Base-by-base conservation (phyloP, 37 sponge, comb jelly and placozoan species). In the Hexactinellida sp. region DNA sequence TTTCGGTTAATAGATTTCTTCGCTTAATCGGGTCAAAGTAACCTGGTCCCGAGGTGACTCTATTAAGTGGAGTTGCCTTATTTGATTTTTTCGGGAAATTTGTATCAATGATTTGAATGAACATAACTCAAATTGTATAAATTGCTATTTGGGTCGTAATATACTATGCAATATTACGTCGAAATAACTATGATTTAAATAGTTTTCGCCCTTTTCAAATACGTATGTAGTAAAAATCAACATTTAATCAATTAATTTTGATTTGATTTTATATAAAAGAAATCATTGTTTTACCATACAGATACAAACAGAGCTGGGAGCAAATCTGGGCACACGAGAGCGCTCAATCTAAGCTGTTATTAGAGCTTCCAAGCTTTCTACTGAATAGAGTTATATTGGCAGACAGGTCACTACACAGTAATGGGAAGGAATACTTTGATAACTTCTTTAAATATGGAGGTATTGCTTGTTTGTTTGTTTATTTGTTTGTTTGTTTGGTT, bases 91-190 rank as follows among this genome's bases (percentile, higher is more conserved):
- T n/a, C n/a, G n/a, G n/a, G n/a, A n/a, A n/a, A n/a, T n/a, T n/a
- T n/a, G n/a, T n/a, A n/a, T n/a, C n/a, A n/a, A n/a, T n/a, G n/a
- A n/a, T n/a, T n/a, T n/a, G n/a, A n/a, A n/a, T n/a, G n/a, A n/a
- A n/a, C n/a, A n/a, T n/a, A n/a, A n/a, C n/a, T n/a, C n/a, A n/a
- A n/a, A n/a, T n/a, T n/a, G n/a, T n/a, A n/a, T n/a, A n/a, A n/a
- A n/a, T n/a, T n/a, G n/a, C n/a, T n/a, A n/a, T 94, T 91, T 55
- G 97, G 97, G 5, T 54, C 71, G 25, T 91, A 94, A 55, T 97
- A 95, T 94, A 84, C 32, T 38, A 92, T 91, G 30, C 39, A 32
- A 9, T 97, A n/a, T n/a, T n/a, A n/a, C n/a, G n/a, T n/a, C n/a
- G n/a, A n/a, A n/a, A n/a, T n/a, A n/a, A n/a, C n/a, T n/a, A n/a